These are phyloP conservation scores for Cydia pomonella DNA, from an alignment of 1,140 invertebrate species.

Conservation along the genomic window DNA sequence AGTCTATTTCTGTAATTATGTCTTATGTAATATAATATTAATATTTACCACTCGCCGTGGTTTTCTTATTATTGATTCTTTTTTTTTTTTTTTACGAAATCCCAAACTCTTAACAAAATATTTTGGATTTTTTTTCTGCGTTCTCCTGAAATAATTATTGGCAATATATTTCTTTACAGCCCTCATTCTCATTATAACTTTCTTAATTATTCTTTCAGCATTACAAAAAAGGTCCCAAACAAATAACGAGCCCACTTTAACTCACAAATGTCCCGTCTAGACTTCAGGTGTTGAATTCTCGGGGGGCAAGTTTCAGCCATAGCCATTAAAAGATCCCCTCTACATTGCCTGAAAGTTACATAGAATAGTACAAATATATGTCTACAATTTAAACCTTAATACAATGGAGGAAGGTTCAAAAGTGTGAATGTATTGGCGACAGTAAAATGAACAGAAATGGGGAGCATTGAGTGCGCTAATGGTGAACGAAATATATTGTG, in stretches of 20 bases:
- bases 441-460: background rate
- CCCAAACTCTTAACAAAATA: too few relatives aligned
- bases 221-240: conserved; percentile 21
- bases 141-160: background rate
- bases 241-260: conserved; percentile 49
- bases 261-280: conserved; percentile 52
- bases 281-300: conserved; percentile 55
- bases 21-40: too few relatives aligned
- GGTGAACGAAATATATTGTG: background rate
- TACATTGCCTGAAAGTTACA: background rate
- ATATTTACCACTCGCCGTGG: too few relatives aligned
- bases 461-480: background rate
- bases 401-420: background rate
- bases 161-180: background rate
- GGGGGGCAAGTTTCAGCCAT: background rate
- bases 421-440: background rate
- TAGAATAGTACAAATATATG: background rate
- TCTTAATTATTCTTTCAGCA: background rate
- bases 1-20: too few relatives aligned
- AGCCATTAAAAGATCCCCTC: conserved; percentile 20
- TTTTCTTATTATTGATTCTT: too few relatives aligned
- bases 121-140: too few relatives aligned
- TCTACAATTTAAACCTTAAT: background rate
- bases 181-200: conserved; percentile 1
- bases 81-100: too few relatives aligned